Conservation (phyloP, 2,113 vertebrate species). For the Calypte anna region DNA sequence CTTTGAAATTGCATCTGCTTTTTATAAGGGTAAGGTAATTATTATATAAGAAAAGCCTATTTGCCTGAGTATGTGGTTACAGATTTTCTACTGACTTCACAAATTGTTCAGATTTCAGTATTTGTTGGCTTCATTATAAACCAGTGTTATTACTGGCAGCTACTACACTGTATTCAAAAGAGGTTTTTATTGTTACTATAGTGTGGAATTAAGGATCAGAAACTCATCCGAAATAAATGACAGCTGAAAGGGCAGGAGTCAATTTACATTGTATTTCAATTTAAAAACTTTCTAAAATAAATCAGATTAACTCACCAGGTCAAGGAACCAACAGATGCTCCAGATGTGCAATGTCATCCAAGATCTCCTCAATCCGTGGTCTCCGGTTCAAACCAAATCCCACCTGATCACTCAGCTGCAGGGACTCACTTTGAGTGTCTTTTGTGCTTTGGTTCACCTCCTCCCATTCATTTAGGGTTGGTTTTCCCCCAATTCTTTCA, state of each 20-base stretch:
- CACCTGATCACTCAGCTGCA: neutral
- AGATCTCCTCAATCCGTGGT: neutral
- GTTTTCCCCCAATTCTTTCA: neutral
- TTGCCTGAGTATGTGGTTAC: conserved; percentile 57
- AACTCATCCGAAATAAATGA: conserved; percentile 8
- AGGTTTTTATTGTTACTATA: conserved; percentile 22
- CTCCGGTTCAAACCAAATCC: neutral
- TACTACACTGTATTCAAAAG: conserved; percentile 14
- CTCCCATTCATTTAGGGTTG: neutral
- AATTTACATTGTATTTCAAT: neutral
- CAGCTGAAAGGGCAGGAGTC: neutral
- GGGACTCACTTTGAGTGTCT: neutral
- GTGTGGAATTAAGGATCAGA: conserved; percentile 23
- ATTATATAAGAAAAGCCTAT: conserved; percentile 57
- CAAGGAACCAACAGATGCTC: neutral
- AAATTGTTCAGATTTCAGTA: conserved; percentile 67
- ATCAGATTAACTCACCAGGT: neutral
- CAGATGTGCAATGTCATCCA: neutral
- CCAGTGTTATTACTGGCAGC: conserved; percentile 55
- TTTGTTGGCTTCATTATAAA: conserved; percentile 60
- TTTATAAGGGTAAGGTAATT: conserved; percentile 33
- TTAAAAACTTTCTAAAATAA: neutral
- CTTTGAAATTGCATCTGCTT: conserved; percentile 67
- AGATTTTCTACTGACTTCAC: conserved; percentile 71
- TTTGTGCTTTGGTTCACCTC: neutral